Evolutionary conservation across 2,797 vertebrate species (phyloP).

Genomic region (Aphelocoma californica): DNA sequence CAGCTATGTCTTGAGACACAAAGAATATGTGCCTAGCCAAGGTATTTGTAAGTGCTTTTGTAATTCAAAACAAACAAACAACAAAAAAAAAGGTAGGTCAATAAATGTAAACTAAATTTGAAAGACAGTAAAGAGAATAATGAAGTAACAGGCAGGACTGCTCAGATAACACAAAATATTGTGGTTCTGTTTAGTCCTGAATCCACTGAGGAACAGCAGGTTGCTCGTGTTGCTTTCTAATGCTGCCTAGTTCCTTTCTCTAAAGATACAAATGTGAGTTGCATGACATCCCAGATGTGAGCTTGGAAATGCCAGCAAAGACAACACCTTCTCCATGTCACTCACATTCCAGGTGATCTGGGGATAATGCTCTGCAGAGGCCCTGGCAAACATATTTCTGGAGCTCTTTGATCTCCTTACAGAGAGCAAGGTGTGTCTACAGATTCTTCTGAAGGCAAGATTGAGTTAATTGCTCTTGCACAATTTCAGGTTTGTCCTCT

Average conservation of each 20-base stretch:
- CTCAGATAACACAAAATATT: neutral
- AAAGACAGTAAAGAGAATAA: neutral
- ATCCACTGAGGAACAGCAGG: neutral
- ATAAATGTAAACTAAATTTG: neutral
- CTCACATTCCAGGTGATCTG: conserved; percentile 18
- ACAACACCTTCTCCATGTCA: neutral
- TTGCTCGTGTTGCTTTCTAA: neutral
- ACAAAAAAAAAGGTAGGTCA: neutral
- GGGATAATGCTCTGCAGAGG: conserved; percentile 20
- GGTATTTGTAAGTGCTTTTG: neutral
- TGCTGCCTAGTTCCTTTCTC: neutral
- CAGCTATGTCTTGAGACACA: neutral
- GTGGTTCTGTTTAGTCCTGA: neutral
- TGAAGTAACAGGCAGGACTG: neutral
- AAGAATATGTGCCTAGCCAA: neutral
- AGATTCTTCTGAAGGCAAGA: conserved; percentile 14
- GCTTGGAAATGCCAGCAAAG: neutral
- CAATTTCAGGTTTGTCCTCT: conserved; percentile 38
- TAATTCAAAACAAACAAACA: neutral
- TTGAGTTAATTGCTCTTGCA: conserved; percentile 34
- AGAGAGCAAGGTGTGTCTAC: conserved; percentile 39
- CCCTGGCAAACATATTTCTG: neutral
- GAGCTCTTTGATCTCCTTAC: conserved; percentile 39
- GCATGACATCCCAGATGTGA: neutral
- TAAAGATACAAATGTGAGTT: neutral